Conservation (phyloP, 2,888 invertebrate species). For the Lithophane leautieri region DNA sequence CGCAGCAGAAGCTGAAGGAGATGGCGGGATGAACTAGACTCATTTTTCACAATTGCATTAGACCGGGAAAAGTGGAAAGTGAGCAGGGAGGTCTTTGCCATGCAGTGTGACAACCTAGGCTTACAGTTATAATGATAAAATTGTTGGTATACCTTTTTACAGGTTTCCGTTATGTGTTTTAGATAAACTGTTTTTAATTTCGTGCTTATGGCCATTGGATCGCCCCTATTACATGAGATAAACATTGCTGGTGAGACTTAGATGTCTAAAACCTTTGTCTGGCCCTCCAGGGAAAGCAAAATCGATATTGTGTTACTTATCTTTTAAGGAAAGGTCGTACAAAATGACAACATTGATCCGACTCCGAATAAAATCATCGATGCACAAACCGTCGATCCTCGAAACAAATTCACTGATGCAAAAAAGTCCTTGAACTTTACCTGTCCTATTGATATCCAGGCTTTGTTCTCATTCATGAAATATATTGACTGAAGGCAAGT, state of each 20-base stretch:
- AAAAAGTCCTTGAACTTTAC: slow-evolving; percentile 56
- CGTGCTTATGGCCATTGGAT: not conserved
- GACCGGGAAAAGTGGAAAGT: not conserved
- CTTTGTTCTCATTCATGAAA: slow-evolving; percentile 51
- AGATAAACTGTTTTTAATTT: not conserved
- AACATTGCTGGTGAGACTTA: not conserved
- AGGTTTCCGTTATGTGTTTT: not conserved
- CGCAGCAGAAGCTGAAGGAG: too few species aligned
- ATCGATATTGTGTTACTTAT: not conserved
- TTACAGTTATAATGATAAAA: not conserved
- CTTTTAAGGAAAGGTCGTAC: not conserved
- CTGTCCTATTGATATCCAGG: slow-evolving; percentile 16
- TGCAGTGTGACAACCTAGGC: not conserved
- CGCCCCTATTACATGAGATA: not conserved
- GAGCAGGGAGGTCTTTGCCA: not conserved
- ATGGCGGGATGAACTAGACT: not conserved
- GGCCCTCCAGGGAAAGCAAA: not conserved
- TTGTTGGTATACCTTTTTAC: not conserved
- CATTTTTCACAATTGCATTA: not conserved
- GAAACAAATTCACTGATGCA: slow-evolving; percentile 27
- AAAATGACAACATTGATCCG: not conserved
- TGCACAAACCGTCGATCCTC: slow-evolving; percentile 18
- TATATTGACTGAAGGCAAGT: slow-evolving; percentile 18
- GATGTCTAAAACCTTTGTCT: not conserved
- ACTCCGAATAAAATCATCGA: slow-evolving; percentile 1